A percentile compares a stretch with the other conserved stretches of the same genome.
phyloP scores from a whole-genome alignment of 2,888 invertebrate genomes.

The Acronicta psi region DNA sequence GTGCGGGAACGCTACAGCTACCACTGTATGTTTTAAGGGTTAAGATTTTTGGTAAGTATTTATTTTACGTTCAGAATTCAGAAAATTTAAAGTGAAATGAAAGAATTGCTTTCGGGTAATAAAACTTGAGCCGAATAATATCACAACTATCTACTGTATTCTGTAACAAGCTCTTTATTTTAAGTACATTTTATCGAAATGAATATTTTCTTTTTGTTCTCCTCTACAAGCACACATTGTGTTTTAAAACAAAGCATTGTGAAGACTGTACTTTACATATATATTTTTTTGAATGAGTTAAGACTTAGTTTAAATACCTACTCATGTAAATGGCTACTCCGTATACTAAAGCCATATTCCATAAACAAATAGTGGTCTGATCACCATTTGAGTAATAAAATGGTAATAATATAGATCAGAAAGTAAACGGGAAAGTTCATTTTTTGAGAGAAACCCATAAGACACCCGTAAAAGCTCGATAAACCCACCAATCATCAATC shows the following conservation, averaged over 20 bases:
- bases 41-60: slow-evolving; percentile 14
- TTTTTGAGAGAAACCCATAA: slow-evolving; percentile 8
- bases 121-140: not conserved
- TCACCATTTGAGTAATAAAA: not conserved
- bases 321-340: too few relatives aligned
- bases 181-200: too few relatives aligned
- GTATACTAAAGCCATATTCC: too few relatives aligned
- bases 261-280: too few relatives aligned
- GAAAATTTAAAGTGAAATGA: slow-evolving; percentile 2
- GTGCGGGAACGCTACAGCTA: slow-evolving; percentile 41
- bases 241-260: too few relatives aligned
- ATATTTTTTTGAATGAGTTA: too few relatives aligned
- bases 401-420: not conserved
- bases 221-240: too few relatives aligned
- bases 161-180: too few relatives aligned
- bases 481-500: slow-evolving; percentile 38
- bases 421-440: not conserved
- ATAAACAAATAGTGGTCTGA: too few relatives aligned
- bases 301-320: too few relatives aligned
- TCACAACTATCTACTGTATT: too few relatives aligned
- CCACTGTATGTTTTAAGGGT: slow-evolving; percentile 27
- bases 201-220: too few relatives aligned
- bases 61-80: not conserved
- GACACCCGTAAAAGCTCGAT: slow-evolving; percentile 17
- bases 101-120: slow-evolving; percentile 1